These are phyloP conservation scores for Folsomia candida DNA, from an alignment of 2,888 invertebrate species.

Conservation along the genomic window DNA sequence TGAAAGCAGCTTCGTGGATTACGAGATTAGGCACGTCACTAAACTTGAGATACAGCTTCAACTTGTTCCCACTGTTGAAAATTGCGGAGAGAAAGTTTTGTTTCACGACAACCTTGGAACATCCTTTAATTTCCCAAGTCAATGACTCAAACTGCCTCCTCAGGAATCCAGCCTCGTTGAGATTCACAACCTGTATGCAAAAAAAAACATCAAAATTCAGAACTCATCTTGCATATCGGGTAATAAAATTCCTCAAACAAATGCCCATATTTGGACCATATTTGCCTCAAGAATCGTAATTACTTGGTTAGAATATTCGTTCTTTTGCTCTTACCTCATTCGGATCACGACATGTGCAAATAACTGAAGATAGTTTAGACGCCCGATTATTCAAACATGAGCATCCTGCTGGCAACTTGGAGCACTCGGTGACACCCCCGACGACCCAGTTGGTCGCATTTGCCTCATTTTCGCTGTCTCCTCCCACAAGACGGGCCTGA, in stretches of 20 bases:
- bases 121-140: slow-evolving; percentile 42
- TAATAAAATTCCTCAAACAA: too few species aligned
- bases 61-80: slow-evolving; percentile 32
- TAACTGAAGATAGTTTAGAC: too few species aligned
- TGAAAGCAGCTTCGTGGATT: slow-evolving; percentile 41
- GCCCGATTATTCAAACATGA: too few species aligned
- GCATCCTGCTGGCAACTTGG: not conserved
- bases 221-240: too few species aligned
- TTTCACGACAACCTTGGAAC: slow-evolving; percentile 34
- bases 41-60: slow-evolving; percentile 40
- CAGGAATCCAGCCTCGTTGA: slow-evolving; percentile 24
- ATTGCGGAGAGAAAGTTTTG: slow-evolving; percentile 22
- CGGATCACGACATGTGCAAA: too few species aligned
- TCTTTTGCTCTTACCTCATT: too few species aligned
- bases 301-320: too few species aligned
- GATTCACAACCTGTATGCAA: slow-evolving; percentile 41
- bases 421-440: not conserved
- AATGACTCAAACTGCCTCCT: slow-evolving; percentile 23
- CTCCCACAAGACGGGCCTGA: not conserved
- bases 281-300: too few species aligned
- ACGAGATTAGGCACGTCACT: slow-evolving; percentile 39
- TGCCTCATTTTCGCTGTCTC: not conserved
- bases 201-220: too few species aligned
- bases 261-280: too few species aligned
- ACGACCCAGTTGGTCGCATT: not conserved